Conservation (phyloP, 92 coral and sea anemone species). For the Bergia sp. region DNA sequence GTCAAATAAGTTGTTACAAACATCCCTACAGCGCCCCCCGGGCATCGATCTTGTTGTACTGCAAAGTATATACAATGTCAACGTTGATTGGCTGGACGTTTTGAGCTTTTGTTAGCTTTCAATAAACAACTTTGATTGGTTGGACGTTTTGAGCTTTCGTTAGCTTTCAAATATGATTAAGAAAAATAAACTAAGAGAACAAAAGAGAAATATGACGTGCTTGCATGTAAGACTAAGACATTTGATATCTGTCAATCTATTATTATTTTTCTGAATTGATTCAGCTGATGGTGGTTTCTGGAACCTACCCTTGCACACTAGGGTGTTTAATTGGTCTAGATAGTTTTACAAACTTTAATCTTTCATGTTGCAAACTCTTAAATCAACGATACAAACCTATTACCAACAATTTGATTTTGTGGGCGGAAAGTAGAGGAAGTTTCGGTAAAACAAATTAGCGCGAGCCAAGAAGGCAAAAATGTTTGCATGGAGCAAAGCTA, state of each 20-base stretch:
- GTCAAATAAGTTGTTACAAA: neutral
- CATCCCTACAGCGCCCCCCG: neutral
- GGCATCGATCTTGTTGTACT: neutral
- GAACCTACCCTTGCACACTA: neutral
- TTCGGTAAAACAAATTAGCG: neutral
- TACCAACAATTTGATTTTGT: neutral
- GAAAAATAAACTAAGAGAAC: neutral
- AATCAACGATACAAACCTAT: neutral
- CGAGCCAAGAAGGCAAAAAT: neutral
- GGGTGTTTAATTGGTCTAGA: neutral
- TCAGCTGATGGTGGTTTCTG: neutral
- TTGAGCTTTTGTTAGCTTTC: too few species aligned
- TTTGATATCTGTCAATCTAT: neutral
- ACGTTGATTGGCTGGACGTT: neutral
- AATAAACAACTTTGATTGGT: neutral
- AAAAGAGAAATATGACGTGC: neutral
- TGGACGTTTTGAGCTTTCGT: neutral
- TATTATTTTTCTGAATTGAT: neutral
- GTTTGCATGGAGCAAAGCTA: neutral
- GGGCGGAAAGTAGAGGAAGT: neutral
- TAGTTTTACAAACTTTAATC: neutral
- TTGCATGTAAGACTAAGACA: neutral
- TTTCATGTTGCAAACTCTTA: neutral
- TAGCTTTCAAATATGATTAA: neutral
- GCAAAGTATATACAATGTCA: neutral